A percentile compares a stretch with the other conserved stretches of the same genome.
These are phyloP conservation scores for Cercopithecus petaurista DNA, from an alignment of 2,797 vertebrate genomes.

Conservation along the genomic window DNA sequence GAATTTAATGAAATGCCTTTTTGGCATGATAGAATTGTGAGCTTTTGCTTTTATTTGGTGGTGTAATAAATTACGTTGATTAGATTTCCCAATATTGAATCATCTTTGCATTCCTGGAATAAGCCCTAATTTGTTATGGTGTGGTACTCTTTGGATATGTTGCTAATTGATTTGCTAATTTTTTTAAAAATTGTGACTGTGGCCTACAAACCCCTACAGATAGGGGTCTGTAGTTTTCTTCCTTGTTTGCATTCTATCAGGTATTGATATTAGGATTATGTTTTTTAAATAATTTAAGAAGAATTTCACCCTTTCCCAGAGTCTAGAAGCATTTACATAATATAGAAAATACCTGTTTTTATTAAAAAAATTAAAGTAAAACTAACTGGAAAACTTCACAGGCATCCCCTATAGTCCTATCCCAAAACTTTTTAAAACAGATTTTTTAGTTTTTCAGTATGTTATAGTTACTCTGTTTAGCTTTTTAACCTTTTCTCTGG, in stretches of 20 bases:
- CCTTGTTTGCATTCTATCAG: background rate
- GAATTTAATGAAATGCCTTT: slow-evolving; percentile 47
- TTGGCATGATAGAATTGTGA: slow-evolving; percentile 15
- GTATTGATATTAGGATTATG: background rate
- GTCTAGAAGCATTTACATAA: background rate
- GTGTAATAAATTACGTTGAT: slow-evolving; percentile 36
- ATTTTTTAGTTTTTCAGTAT: background rate
- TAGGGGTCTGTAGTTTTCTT: background rate
- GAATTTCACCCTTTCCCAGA: background rate
- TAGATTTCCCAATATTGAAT: slow-evolving; percentile 50
- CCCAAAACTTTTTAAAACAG: background rate
- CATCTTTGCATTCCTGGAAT: slow-evolving; percentile 56
- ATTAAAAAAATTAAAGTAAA: background rate
- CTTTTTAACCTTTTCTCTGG: background rate
- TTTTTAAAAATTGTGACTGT: background rate
- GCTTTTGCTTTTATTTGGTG: slow-evolving; percentile 51
- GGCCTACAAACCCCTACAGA: background rate
- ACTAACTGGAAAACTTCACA: background rate
- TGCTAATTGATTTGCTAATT: slow-evolving; percentile 41
- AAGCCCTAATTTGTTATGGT: slow-evolving; percentile 33
- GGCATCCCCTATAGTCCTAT: background rate
- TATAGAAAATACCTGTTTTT: background rate
- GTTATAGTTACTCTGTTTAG: background rate
- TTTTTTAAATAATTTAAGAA: slow-evolving; percentile 26
- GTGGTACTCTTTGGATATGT: background rate